Percentiles rank a stretch among this genome's conserved stretches.
These are phyloP conservation scores for Tiphia femorata DNA, from an alignment of 2,888 invertebrate species.

Conservation along the genomic window DNA sequence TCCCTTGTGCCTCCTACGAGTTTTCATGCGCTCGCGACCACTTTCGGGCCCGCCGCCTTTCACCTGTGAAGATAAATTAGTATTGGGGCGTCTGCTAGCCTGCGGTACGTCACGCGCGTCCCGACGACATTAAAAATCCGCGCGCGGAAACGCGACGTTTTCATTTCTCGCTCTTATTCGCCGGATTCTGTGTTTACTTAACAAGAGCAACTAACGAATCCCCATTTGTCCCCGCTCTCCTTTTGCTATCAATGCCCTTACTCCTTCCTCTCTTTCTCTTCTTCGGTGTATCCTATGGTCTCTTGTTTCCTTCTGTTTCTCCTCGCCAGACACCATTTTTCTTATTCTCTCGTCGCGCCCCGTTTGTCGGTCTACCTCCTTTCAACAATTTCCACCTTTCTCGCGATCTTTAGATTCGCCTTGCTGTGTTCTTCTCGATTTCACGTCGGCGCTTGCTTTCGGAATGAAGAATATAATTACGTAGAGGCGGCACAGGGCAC, in stretches of 20 bases:
- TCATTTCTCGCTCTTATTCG: too few species aligned
- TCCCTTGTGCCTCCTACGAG: background rate
- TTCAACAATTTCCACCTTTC: background rate
- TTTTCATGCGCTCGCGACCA: background rate
- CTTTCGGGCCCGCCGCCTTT: background rate
- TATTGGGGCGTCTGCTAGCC: too few species aligned
- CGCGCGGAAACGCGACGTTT: too few species aligned
- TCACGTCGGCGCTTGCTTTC: too few species aligned
- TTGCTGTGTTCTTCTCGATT: too few species aligned
- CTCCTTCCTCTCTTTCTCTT: background rate
- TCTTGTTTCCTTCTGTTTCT: background rate
- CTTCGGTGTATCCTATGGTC: background rate
- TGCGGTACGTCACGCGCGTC: too few species aligned
- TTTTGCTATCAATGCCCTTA: too few species aligned
- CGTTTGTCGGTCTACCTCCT: background rate
- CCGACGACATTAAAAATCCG: too few species aligned
- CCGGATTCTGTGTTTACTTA: background rate
- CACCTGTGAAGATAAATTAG: background rate
- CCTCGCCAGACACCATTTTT: background rate
- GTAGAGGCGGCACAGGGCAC: too few species aligned
- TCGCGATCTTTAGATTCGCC: too few species aligned
- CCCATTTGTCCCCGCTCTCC: background rate
- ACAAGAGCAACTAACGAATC: background rate
- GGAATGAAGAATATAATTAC: too few species aligned
- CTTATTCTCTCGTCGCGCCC: background rate